Evolutionary conservation across 2,797 vertebrate species (phyloP).

Genomic region (Silurus lanzhouensis): DNA sequence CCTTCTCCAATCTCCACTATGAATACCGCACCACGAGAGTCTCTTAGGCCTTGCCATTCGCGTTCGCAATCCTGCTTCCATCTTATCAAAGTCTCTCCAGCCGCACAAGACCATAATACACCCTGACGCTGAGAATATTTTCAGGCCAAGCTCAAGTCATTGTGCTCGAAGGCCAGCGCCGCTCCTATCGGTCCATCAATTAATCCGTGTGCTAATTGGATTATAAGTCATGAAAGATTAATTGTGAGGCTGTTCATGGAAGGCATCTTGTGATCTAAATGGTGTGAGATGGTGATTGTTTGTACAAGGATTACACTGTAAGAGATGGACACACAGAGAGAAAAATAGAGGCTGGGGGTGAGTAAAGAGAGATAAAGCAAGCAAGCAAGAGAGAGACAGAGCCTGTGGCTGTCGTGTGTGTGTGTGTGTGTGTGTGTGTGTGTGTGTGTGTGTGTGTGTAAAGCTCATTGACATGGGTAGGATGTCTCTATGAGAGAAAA

Average conservation of each 20-base stretch:
- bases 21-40: slow-evolving; percentile 7
- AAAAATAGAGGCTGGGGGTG: neutral
- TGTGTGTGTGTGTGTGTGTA: neutral
- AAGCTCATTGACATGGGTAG: slow-evolving; percentile 48
- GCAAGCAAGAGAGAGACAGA: neutral
- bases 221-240: slow-evolving; percentile 56
- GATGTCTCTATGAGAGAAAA: slow-evolving; percentile 53
- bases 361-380: neutral
- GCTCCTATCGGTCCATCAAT: slow-evolving; percentile 45
- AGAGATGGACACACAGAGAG: slow-evolving; percentile 2
- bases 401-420: slow-evolving; percentile 13
- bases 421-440: neutral
- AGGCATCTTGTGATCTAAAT: slow-evolving; percentile 40
- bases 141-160: slow-evolving; percentile 14
- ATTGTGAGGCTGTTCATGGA: slow-evolving; percentile 44
- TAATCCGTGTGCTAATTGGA: slow-evolving; percentile 53
- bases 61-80: slow-evolving; percentile 40
- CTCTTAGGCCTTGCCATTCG: slow-evolving; percentile 39
- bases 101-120: slow-evolving; percentile 38
- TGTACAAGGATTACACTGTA: slow-evolving; percentile 35
- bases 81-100: slow-evolving; percentile 48
- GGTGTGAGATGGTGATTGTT: slow-evolving; percentile 37
- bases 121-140: slow-evolving; percentile 3
- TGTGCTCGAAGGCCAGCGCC: slow-evolving; percentile 25
- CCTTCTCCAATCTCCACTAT: neutral